Evolutionary conservation across 64 coral and sea anemone genomes (phyloP).

Genomic region (Montipora capricornis): DNA sequence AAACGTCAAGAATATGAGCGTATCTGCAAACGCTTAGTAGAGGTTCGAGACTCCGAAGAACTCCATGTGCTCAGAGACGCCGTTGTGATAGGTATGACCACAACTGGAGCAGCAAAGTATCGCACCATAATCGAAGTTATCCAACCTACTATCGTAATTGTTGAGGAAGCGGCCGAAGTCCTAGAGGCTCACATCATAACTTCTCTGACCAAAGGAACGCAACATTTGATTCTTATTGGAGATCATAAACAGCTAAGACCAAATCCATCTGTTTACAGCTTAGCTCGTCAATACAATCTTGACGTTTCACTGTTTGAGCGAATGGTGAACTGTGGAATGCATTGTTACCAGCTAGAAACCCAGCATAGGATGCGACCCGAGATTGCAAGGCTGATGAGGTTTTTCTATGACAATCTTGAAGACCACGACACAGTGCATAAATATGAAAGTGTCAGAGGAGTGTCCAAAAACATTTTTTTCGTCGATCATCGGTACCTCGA

Average conservation of each 20-base stretch:
- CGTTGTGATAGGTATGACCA: constrained; percentile 89
- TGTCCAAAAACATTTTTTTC: constrained; percentile 70
- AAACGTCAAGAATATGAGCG: constrained; percentile 48
- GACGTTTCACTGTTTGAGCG: constrained; percentile 91
- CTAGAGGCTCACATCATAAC: constrained; percentile 92
- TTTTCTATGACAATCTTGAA: constrained; percentile 70
- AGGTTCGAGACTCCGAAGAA: constrained; percentile 65
- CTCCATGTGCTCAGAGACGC: constrained; percentile 55
- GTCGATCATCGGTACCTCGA: constrained; percentile 67
- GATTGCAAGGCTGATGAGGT: constrained; percentile 73
- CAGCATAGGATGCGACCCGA: constrained; percentile 90
- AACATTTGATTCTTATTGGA: constrained; percentile 93
- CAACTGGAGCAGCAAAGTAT: constrained; percentile 87
- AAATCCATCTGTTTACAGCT: constrained; percentile 80
- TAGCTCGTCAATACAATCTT: constrained; percentile 75
- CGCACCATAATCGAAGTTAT: constrained; percentile 69
- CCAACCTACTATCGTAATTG: constrained; percentile 73
- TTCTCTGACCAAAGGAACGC: constrained; percentile 74
- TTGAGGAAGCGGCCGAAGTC: constrained; percentile 96
- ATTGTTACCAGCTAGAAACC: constrained; percentile 64
- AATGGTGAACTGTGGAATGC: constrained; percentile 85
- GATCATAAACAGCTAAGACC: constrained; percentile 92
- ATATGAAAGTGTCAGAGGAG: constrained; percentile 49
- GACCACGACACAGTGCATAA: constrained; percentile 53
- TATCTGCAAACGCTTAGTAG: constrained; percentile 52